Percentiles rank a stretch among this genome's conserved stretches.
Evolutionary conservation across 2,797 vertebrate genomes (phyloP).

Genomic region (Simalia tracyae): DNA sequence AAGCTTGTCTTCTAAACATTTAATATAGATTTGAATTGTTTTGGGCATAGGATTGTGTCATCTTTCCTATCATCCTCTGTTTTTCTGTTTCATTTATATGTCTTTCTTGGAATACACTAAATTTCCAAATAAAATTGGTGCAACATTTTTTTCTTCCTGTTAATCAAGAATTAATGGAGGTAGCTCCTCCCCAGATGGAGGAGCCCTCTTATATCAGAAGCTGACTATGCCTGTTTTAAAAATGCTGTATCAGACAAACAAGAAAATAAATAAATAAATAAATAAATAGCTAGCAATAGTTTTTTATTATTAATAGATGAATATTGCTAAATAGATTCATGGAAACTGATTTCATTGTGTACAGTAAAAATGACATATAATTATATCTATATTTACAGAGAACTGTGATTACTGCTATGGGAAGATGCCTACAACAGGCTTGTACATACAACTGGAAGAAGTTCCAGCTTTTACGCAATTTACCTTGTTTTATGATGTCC

Average conservation of each 20-base stretch:
- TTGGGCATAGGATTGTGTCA: not conserved
- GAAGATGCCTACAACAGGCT: not conserved
- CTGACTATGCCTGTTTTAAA: not conserved
- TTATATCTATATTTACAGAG: not conserved
- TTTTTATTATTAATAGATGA: not conserved
- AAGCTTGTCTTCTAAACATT: not conserved
- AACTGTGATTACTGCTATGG: not conserved
- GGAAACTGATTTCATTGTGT: not conserved
- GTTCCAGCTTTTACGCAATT: not conserved
- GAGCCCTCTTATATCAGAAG: not conserved
- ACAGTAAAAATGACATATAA: not conserved
- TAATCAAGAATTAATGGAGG: not conserved
- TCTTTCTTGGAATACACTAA: not conserved
- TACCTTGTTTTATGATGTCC: not conserved
- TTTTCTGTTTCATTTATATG: not conserved
- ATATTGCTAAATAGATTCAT: not conserved
- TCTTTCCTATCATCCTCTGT: not conserved
- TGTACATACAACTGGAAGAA: not conserved
- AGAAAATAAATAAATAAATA: not conserved
- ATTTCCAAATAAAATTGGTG: not conserved
- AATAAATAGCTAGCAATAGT: too few relatives aligned
- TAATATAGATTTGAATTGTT: not conserved
- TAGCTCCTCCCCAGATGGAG: not conserved
- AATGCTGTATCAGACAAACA: not conserved
- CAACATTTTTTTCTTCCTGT: not conserved